Base-by-base conservation (phyloP, 2,797 vertebrate genomes). In the Poecile montanus region DNA sequence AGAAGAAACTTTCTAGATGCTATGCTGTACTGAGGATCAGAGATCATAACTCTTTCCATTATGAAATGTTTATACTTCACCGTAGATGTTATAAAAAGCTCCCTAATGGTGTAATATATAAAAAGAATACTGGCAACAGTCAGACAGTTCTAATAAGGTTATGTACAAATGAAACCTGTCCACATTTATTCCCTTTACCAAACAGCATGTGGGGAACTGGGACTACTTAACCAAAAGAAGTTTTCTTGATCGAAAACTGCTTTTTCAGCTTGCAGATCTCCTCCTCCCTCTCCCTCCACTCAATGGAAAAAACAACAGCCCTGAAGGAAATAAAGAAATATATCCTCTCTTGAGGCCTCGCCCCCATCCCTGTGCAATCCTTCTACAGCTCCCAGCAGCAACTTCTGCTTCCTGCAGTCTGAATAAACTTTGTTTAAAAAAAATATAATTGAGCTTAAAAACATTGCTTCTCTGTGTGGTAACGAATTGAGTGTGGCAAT, bases 161-260 rank as follows among this genome's bases (percentile, higher is more conserved):
- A 94, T 83, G 66, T 96, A 95, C 94, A 91, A 97, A 95, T 97
- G 93, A 95, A 96, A 97, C 95, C 92, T 96, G 95, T 96, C 91
- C 84, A 78, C 81, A 38, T 95, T 91, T 95, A 97, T 94, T 94
- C 91, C 78, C 84, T 94, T 92, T 96, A 95, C 94, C 54, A 85
- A 97, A 89, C 94, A 96, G 94, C 87, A 92, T 95, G 91, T 92
- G 89, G 82, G 78, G 91, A 95, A 29, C 95, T 97, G 96, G 96
- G 92, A 96, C 51, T 96, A 96, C 93, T 97, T 96, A 96, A 92
- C 85, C 7, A 12, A 92, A 91, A 95, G 81, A 93, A 80, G 87
- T 95, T 95, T 95, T 95, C 85, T 93, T 97, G 93, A 97, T 96
- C 94, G 89, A 96, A 97, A 97, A 97, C 94, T 96, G 92, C 95